These are phyloP conservation scores for Alligator mississippiensis DNA, from an alignment of 2,113 vertebrate species.

Conservation along the genomic window DNA sequence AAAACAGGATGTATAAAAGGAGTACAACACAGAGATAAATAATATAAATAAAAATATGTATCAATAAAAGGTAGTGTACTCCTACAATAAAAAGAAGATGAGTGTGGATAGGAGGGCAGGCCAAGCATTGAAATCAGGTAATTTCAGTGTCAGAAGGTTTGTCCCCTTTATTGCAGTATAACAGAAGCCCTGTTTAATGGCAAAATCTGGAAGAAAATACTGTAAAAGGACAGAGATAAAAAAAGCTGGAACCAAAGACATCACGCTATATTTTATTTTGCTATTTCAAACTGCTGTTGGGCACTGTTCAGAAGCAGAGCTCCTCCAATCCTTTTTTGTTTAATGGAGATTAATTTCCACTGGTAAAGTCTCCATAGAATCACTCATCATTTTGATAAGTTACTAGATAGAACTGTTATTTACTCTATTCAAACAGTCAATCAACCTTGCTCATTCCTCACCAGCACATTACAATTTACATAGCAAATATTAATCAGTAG, in stretches of 20 bases:
- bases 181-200: neutral
- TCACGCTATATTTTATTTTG: neutral
- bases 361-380: neutral
- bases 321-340: neutral
- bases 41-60: no score
- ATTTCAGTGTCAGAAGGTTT: neutral
- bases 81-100: no score
- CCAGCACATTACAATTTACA: constrained; percentile 30
- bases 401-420: constrained; percentile 24
- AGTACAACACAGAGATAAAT: no score
- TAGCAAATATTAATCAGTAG: constrained; percentile 62
- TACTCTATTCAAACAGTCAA: neutral
- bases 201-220: neutral
- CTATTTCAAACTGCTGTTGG: neutral
- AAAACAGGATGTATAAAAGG: no score
- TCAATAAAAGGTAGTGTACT: no score
- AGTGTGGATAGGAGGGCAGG: no score
- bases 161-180: neutral
- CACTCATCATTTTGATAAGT: constrained; percentile 11
- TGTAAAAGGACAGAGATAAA: neutral
- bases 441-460: constrained; percentile 26
- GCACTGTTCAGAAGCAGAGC: neutral
- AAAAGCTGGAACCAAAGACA: neutral
- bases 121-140: no score
- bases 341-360: constrained; percentile 27